Conservation (phyloP, 2,113 vertebrate genomes). For the Paracanthobrama guichenoti region DNA sequence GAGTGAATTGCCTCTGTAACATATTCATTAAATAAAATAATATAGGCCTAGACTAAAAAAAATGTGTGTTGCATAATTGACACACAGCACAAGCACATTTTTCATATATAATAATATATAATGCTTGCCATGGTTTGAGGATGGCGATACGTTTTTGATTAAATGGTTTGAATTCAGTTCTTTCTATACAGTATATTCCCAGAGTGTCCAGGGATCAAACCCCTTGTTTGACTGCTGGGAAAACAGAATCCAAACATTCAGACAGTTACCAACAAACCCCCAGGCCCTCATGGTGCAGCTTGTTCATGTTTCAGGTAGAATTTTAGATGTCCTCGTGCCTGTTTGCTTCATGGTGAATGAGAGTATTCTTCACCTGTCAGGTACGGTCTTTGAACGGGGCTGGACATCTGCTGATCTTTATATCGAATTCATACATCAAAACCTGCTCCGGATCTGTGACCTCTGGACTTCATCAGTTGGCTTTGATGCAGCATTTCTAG, state of each 20-base stretch:
- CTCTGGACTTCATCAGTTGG: slow-evolving; percentile 62
- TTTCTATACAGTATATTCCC: slow-evolving; percentile 9
- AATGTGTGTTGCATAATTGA: background rate
- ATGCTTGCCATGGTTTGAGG: background rate
- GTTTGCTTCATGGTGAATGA: slow-evolving; percentile 50
- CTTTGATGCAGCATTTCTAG: slow-evolving; percentile 70
- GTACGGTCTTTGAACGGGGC: slow-evolving; percentile 56
- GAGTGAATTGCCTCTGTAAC: background rate
- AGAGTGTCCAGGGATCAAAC: slow-evolving; percentile 35
- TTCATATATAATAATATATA: background rate
- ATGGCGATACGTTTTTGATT: slow-evolving; percentile 12
- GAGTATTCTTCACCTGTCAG: slow-evolving; percentile 58
- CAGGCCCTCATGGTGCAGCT: slow-evolving; percentile 33
- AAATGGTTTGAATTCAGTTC: slow-evolving; percentile 13
- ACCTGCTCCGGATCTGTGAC: slow-evolving; percentile 62
- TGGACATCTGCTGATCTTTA: slow-evolving; percentile 66
- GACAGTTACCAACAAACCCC: slow-evolving; percentile 25
- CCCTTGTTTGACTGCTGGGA: background rate
- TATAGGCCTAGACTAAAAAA: no score
- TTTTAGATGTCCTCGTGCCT: slow-evolving; percentile 58
- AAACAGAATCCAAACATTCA: slow-evolving; percentile 39
- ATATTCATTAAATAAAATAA: background rate
- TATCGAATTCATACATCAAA: slow-evolving; percentile 71
- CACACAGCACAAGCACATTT: background rate
- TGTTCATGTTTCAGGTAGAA: slow-evolving; percentile 60